Percentiles rank a stretch among this genome's conserved stretches.
phyloP scores from a whole-genome alignment of 2,797 vertebrate species.

The Acestrorhynchus altus region DNA sequence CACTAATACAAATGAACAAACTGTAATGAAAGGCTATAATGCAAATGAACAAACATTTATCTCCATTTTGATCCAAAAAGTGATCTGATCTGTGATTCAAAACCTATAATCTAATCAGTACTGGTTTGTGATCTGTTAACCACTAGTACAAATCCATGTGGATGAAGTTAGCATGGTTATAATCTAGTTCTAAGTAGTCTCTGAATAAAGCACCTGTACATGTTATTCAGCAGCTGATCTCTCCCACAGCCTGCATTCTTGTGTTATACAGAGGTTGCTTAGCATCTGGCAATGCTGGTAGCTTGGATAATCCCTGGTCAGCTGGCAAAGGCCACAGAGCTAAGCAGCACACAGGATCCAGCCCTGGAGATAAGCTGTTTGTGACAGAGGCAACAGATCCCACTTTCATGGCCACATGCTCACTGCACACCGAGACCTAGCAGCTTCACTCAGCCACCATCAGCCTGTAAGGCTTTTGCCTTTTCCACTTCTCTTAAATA shows the following conservation, averaged over 20 bases:
- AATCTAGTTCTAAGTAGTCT: too few relatives aligned
- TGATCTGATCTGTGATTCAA: too few relatives aligned
- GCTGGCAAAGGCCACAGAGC: background rate
- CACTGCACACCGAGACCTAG: background rate
- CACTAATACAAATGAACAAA: too few relatives aligned
- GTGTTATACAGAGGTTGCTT: slow-evolving; percentile 1
- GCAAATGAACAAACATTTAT: too few relatives aligned
- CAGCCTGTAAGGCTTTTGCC: slow-evolving; percentile 25
- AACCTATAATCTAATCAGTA: too few relatives aligned
- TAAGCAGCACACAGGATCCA: background rate
- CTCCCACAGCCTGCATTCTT: background rate
- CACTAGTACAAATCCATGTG: too few relatives aligned
- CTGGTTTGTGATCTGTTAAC: too few relatives aligned
- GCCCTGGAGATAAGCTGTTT: background rate
- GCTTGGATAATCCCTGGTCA: background rate
- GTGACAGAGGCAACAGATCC: background rate
- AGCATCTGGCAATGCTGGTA: background rate
- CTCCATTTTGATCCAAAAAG: too few relatives aligned
- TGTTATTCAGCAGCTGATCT: too few relatives aligned
- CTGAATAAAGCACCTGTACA: too few relatives aligned
- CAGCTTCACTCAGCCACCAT: background rate
- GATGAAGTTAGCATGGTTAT: too few relatives aligned
- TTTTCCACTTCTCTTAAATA: slow-evolving; percentile 34
- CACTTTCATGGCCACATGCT: background rate
- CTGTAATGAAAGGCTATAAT: too few relatives aligned